Base-by-base conservation (phyloP, 2,888 invertebrate species). In the Protonemura montana region DNA sequence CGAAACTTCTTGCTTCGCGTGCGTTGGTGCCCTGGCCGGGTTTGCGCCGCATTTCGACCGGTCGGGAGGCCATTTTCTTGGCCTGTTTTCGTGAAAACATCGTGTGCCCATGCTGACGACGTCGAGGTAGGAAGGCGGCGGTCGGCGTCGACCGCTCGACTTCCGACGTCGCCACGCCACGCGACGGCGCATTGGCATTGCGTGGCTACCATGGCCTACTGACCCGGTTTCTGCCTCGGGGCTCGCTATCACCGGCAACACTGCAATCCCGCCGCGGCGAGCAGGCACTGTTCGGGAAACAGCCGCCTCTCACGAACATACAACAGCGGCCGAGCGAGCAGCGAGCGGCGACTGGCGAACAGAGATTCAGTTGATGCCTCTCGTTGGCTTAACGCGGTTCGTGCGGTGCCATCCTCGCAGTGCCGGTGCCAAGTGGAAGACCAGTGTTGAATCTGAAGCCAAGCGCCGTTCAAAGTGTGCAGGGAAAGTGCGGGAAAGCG, bases 151-250 rank as follows among this genome's bases (percentile, higher is more conserved):
- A 26, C 77, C 77, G 77, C 41, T 7, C 13, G 59, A 59, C 59
- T 78, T 78, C 26, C 78, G 35, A n/a, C 29, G 29, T 82, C 29
- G 82, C 21, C 35, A 13, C 82, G 7, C 30, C 82, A 6, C 82
- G 41, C 42, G 84, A 27, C 59, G 6, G 84, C 84, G 84, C 84
- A 42, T 5, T 83, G 83, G 10, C 28, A 25, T 84, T 76, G 84
- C 84, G 84, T 84, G 86, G 25, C 80, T 25, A 30, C 35, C 41
- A 27, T 86, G 86, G 86, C 86, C 86, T 85, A 86, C 86, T 86
- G 86, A 86, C 86, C 86, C 80, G 86, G n/a, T 80, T 86, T 78
- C 41, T 28, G 81, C 81, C 83, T 27, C 85, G n/a, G 86, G 86
- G 77, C 82, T 27, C 81, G 42, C 76, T 10, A 42, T 30, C 35